These are phyloP conservation scores for Phengaris alcon DNA, from an alignment of 2,888 invertebrate genomes.

Conservation along the genomic window DNA sequence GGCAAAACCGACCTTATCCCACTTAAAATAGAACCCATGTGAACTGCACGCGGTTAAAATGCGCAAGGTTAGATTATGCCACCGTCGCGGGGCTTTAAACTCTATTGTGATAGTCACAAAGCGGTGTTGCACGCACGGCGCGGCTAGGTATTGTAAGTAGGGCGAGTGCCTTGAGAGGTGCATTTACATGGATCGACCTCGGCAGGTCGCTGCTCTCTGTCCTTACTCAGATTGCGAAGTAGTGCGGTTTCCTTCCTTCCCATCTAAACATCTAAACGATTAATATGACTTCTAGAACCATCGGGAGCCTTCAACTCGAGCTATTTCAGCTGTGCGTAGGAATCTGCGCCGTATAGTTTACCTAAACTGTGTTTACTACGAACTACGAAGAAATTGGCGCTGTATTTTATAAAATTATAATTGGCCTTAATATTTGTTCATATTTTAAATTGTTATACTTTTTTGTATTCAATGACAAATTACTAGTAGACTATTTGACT, in stretches of 20 bases:
- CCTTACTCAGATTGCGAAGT: slow-evolving; percentile 47
- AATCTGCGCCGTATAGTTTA: no score
- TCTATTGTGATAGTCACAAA: slow-evolving; percentile 28
- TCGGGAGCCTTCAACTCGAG: neutral
- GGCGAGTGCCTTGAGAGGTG: slow-evolving; percentile 70
- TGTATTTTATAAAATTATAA: no score
- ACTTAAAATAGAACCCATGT: slow-evolving; percentile 32
- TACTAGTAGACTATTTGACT: neutral
- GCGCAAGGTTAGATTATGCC: slow-evolving; percentile 29
- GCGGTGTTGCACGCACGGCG: slow-evolving; percentile 26
- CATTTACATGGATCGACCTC: slow-evolving; percentile 73
- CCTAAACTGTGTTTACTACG: no score
- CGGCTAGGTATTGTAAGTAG: slow-evolving; percentile 54
- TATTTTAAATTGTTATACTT: neutral
- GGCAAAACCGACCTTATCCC: slow-evolving; percentile 42
- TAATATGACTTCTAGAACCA: slow-evolving; percentile 29
- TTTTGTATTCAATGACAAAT: neutral
- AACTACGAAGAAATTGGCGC: neutral
- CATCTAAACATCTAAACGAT: slow-evolving; percentile 40
- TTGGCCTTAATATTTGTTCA: neutral
- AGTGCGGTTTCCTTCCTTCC: slow-evolving; percentile 69
- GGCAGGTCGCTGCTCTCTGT: slow-evolving; percentile 64
- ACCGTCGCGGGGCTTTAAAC: slow-evolving; percentile 39
- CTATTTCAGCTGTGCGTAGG: neutral
- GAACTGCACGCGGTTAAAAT: slow-evolving; percentile 38